Conservation (phyloP, 2,888 invertebrate genomes). For the Campaea margaritaria region DNA sequence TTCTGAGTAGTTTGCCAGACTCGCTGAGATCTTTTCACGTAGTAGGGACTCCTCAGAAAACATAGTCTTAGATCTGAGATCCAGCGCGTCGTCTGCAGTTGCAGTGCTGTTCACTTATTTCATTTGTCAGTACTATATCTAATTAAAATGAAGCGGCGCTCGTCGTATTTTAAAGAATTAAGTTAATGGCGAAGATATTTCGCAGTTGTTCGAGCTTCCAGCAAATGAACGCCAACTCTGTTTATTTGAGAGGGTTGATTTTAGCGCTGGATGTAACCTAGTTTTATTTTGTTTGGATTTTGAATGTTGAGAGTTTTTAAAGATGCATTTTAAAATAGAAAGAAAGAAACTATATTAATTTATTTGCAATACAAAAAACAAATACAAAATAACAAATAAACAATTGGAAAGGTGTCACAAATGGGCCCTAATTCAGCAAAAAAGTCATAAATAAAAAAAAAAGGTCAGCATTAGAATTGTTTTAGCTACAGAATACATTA, state of each 20-base stretch:
- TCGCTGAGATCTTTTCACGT: neutral
- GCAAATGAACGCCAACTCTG: slow-evolving; percentile 33
- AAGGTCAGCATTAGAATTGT: too few species aligned
- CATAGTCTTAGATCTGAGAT: neutral
- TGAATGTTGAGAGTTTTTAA: too few species aligned
- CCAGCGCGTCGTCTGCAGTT: neutral
- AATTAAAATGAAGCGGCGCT: slow-evolving; percentile 50
- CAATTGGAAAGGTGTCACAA: too few species aligned
- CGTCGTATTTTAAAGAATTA: slow-evolving; percentile 38
- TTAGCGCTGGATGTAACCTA: slow-evolving; percentile 14
- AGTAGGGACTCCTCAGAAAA: neutral
- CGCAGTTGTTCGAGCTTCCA: slow-evolving; percentile 34
- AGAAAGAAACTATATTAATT: too few species aligned
- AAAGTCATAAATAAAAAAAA: too few species aligned
- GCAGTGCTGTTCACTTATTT: slow-evolving; percentile 23
- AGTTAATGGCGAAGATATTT: slow-evolving; percentile 41
- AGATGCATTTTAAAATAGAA: too few species aligned
- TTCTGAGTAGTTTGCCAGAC: too few species aligned
- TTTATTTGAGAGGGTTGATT: slow-evolving; percentile 36
- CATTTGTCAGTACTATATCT: slow-evolving; percentile 47
- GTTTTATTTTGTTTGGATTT: slow-evolving; percentile 9
- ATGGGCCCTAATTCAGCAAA: too few species aligned
- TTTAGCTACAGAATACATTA: too few species aligned
- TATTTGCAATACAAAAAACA: too few species aligned
- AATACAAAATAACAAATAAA: too few species aligned